Conservation (phyloP, 2,797 vertebrate species). For the Allenopithecus nigroviridis region DNA sequence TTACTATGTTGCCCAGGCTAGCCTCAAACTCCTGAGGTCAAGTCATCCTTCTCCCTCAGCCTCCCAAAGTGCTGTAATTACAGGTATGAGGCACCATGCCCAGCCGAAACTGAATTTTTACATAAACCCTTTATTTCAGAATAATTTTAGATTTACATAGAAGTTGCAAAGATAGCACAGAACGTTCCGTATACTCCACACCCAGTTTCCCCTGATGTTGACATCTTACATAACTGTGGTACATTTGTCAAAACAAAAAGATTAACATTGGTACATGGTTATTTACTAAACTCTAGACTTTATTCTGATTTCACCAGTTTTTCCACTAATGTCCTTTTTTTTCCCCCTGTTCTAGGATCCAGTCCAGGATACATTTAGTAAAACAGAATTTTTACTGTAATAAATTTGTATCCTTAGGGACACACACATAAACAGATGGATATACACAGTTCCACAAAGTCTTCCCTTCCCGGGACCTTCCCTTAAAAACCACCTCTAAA, state of each 20-base stretch:
- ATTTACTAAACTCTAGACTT: background rate
- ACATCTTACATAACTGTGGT: background rate
- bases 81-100: background rate
- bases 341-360: background rate
- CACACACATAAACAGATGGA: background rate
- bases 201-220: background rate
- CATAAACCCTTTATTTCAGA: background rate
- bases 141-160: slow-evolving; percentile 23
- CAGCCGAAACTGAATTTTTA: background rate
- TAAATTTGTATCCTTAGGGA: background rate
- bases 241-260: background rate
- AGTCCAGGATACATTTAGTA: background rate
- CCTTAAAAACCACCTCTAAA: background rate
- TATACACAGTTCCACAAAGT: background rate
- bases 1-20: background rate
- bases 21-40: background rate
- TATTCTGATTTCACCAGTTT: background rate
- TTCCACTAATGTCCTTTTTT: background rate
- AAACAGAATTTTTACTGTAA: background rate
- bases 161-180: background rate
- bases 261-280: fast-evolving
- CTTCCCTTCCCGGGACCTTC: background rate
- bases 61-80: background rate
- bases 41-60: background rate
- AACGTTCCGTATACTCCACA: background rate